These are phyloP conservation scores for Proctacanthus coquilletti DNA, from an alignment of 1,140 invertebrate species.

Conservation along the genomic window DNA sequence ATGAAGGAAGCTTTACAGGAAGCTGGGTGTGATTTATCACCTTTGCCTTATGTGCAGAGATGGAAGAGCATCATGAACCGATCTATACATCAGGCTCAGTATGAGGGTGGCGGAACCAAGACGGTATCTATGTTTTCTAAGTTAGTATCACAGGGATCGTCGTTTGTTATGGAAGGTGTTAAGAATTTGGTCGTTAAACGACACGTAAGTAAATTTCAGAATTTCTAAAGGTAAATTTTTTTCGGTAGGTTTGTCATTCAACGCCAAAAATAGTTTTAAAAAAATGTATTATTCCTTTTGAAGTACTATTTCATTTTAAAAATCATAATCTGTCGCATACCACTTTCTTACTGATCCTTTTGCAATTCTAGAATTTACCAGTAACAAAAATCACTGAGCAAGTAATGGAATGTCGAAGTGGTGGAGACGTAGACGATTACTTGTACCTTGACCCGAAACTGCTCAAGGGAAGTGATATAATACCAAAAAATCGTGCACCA, in stretches of 20 bases:
- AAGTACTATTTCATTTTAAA: too few relatives aligned
- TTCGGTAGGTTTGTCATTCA: background rate
- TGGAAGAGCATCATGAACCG: slow-evolving; percentile 47
- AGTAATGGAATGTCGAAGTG: slow-evolving; percentile 71
- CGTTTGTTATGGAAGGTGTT: slow-evolving; percentile 98
- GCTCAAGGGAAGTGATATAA: slow-evolving; percentile 51
- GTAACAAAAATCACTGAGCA: slow-evolving; percentile 85
- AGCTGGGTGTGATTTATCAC: slow-evolving; percentile 71
- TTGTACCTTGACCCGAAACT: slow-evolving; percentile 87
- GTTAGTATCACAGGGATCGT: slow-evolving; percentile 89
- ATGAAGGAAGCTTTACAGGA: slow-evolving; percentile 60
- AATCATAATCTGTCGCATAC: too few relatives aligned
- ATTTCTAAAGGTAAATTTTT: background rate
- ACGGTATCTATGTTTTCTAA: slow-evolving; percentile 98
- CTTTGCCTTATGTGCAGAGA: slow-evolving; percentile 72
- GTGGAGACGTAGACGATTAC: slow-evolving; percentile 70
- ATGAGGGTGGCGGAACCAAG: slow-evolving; percentile 88
- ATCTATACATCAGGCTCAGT: slow-evolving; percentile 39
- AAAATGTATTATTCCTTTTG: too few relatives aligned
- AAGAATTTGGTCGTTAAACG: slow-evolving; percentile 97
- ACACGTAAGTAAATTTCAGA: slow-evolving; percentile 51
- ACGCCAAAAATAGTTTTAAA: too few relatives aligned
- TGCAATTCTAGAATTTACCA: slow-evolving; percentile 56
- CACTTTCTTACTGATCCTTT: slow-evolving; percentile 4
- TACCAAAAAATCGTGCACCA: slow-evolving; percentile 46